Percentiles rank a stretch among this genome's conserved stretches.
Conservation (phyloP, 2,888 invertebrate species). For the Plutella xylostella region DNA sequence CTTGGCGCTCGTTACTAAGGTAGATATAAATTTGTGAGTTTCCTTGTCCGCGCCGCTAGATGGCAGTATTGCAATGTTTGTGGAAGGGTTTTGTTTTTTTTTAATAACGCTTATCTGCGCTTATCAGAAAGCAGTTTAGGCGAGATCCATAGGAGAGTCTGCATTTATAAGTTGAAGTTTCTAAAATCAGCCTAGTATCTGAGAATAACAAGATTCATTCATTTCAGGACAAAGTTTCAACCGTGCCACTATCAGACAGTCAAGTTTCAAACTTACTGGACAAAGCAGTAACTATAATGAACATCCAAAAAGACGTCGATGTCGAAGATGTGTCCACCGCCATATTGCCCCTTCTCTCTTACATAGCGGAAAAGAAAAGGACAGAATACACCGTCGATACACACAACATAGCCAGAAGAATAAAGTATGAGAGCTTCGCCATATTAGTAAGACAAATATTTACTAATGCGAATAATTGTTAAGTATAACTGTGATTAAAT, state of each 20-base stretch:
- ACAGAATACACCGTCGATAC: slow-evolving; percentile 28
- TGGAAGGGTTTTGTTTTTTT: too few species aligned
- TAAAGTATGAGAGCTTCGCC: slow-evolving; percentile 26
- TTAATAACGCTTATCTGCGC: too few species aligned
- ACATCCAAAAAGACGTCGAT: slow-evolving; percentile 26
- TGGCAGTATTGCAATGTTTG: too few species aligned
- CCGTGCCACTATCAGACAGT: slow-evolving; percentile 31
- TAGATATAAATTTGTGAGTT: too few species aligned
- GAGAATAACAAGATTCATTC: too few species aligned
- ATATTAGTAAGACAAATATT: slow-evolving; percentile 25
- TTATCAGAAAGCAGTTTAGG: too few species aligned
- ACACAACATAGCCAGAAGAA: slow-evolving; percentile 19
- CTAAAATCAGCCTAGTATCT: too few species aligned
- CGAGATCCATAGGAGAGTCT: too few species aligned
- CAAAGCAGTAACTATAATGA: slow-evolving; percentile 29
- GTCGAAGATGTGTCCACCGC: slow-evolving; percentile 29
- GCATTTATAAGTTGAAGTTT: too few species aligned
- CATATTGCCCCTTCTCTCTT: slow-evolving; percentile 40
- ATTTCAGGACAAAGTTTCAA: slow-evolving; percentile 50
- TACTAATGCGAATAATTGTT: slow-evolving; percentile 8
- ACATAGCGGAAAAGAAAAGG: slow-evolving; percentile 33
- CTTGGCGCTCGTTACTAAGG: slow-evolving; percentile 38
- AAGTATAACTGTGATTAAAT: not conserved
- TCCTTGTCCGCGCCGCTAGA: too few species aligned
- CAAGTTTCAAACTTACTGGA: slow-evolving; percentile 31